Percentiles rank a stretch among this genome's conserved stretches.
Conservation (phyloP, 2,113 vertebrate species). For the Myrmecophaga tridactyla region DNA sequence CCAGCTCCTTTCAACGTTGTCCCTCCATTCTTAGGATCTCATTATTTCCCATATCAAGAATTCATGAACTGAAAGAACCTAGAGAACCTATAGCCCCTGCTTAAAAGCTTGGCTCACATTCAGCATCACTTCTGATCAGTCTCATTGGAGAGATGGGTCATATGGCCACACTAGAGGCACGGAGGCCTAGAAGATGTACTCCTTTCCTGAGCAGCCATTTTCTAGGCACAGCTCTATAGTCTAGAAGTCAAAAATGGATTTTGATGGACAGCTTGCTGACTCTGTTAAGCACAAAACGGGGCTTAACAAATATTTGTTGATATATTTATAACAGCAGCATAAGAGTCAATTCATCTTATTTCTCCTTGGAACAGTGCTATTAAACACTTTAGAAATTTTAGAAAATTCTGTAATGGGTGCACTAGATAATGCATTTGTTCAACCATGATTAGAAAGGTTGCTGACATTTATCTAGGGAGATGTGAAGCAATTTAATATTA, state of each 20-base stretch:
- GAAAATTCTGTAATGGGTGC: slow-evolving; percentile 26
- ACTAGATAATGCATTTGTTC: slow-evolving; percentile 8
- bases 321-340: slow-evolving; percentile 39
- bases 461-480: slow-evolving; percentile 68
- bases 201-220: background rate
- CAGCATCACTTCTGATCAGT: background rate
- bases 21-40: background rate
- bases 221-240: background rate
- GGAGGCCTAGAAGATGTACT: fast-evolving
- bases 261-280: slow-evolving; percentile 13
- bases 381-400: slow-evolving; percentile 52
- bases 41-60: background rate
- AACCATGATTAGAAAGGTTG: slow-evolving; percentile 39
- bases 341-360: slow-evolving; percentile 49
- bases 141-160: background rate
- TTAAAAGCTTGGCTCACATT: background rate
- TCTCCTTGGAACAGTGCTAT: slow-evolving; percentile 50
- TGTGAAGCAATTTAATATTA: slow-evolving; percentile 76
- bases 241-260: background rate
- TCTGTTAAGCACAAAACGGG: background rate
- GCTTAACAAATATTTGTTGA: slow-evolving; percentile 52
- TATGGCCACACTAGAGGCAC: background rate
- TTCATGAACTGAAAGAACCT: background rate
- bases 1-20: background rate
- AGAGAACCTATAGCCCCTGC: background rate